A percentile compares a stretch with the other conserved stretches of the same genome.
phyloP scores from a whole-genome alignment of 2,113 vertebrate species.

The Miniopterus natalensis region DNA sequence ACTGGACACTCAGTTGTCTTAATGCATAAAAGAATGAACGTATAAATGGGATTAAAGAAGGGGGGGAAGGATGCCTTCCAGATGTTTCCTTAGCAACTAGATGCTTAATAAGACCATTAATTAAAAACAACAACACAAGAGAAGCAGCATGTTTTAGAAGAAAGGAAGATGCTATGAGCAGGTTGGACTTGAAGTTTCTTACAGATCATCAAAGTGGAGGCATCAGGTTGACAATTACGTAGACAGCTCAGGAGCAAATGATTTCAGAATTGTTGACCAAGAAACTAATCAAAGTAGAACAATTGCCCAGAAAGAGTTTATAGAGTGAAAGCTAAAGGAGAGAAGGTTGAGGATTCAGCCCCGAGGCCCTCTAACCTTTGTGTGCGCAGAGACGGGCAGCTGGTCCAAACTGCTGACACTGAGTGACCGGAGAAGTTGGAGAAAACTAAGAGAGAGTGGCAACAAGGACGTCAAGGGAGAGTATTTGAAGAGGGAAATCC shows the following conservation, averaged over 20 bases:
- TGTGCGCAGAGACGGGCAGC: background rate
- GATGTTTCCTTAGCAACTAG: background rate
- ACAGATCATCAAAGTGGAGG: background rate
- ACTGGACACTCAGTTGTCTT: background rate
- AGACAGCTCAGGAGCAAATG: background rate
- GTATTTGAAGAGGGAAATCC: background rate
- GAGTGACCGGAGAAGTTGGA: background rate
- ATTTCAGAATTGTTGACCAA: conserved; percentile 24
- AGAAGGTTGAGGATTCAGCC: background rate
- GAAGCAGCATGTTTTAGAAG: background rate
- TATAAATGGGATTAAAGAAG: background rate
- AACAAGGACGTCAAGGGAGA: background rate
- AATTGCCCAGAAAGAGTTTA: background rate
- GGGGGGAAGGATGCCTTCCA: background rate
- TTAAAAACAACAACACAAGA: background rate
- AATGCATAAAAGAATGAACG: background rate
- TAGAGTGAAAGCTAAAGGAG: conserved; percentile 19
- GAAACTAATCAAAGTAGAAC: background rate
- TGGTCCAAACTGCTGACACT: background rate
- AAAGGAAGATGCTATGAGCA: background rate
- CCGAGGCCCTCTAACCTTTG: background rate
- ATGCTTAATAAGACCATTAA: background rate
- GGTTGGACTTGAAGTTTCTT: background rate
- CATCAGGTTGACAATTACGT: background rate
- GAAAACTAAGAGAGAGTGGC: background rate